Base-by-base conservation (phyloP, 1,140 invertebrate genomes). In the Laupala kohalensis region DNA sequence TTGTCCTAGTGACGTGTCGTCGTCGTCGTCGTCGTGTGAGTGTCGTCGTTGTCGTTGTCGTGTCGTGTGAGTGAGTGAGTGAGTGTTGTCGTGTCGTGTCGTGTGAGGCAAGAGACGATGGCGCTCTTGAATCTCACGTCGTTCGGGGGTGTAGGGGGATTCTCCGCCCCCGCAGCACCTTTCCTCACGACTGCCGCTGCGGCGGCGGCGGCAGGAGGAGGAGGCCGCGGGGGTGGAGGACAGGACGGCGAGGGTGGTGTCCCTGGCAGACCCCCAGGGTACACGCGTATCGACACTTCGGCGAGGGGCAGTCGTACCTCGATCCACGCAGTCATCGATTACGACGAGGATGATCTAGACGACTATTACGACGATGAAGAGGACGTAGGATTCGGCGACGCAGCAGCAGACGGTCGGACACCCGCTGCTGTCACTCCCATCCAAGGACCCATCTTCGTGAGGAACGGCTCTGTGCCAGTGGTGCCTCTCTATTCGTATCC, bases 401-500 rank as follows among this genome's bases (percentile, higher is more conserved):
- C 68, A 12, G 37, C 69, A 28, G n/a, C 70, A 71, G 68, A 68
- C 25, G 66, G 69, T 69, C 64, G 15, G 71, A 62, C 74, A 76
- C 74, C 71, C 74, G 81, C 81, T 25, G 81, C 83, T 0, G 89
- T 92, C 27, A 92, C 91, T 25, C 90, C 91, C 13, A 89, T 92
- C 69, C 89, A 92, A 79, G 91, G 91, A 24, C 91, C 91, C 4
- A 91, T 93, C 79, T 87, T 86, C 74, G 75, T 92, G 73, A 89
- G 90, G 79, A 92, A 93, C 79, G 89, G 90, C 72, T 86, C 86
- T 26, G 90, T 92, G 25, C 91, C 92, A 24, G 92, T 94, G 0
- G 90, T 94, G 67, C 92, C 92, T n/a, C 81, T 93, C 3, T 93
- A 91, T 74, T 90, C 91, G 25, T 92, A 93, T 82, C 88, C 89